Percentiles rank a stretch among this genome's conserved stretches.
These are phyloP conservation scores for Drosophila burlai DNA, from an alignment of 1,140 invertebrate genomes.

Conservation along the genomic window DNA sequence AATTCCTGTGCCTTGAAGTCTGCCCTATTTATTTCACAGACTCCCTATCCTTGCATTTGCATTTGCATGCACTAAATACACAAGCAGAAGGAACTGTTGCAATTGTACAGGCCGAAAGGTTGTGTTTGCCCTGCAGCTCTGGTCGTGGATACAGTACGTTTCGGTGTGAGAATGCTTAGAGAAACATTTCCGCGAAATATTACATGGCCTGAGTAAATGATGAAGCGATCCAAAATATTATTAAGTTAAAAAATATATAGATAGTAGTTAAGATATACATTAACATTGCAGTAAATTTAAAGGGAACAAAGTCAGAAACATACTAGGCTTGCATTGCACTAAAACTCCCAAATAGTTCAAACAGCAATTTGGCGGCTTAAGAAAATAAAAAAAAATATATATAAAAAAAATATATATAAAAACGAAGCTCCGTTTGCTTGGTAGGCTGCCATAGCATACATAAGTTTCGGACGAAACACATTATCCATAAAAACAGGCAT, in stretches of 20 bases:
- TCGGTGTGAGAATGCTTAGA: neutral
- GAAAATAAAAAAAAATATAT: too few relatives aligned
- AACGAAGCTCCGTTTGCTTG: neutral
- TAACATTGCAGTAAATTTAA: too few relatives aligned
- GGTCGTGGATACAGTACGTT: slow-evolving; percentile 17
- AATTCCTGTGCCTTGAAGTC: neutral
- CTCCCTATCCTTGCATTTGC: slow-evolving; percentile 40
- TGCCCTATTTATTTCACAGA: slow-evolving; percentile 56
- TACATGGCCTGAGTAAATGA: neutral
- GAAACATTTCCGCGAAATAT: neutral
- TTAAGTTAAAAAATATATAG: too few relatives aligned
- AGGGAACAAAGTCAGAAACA: too few relatives aligned
- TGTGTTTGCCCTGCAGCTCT: slow-evolving; percentile 4
- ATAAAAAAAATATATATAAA: too few relatives aligned
- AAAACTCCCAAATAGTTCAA: too few relatives aligned
- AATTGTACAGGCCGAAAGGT: slow-evolving; percentile 16
- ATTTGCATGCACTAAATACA: slow-evolving; percentile 60
- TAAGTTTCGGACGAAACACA: neutral
- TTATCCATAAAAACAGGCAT: neutral
- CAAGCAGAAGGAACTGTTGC: slow-evolving; percentile 19
- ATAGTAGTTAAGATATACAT: too few relatives aligned
- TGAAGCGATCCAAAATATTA: too few relatives aligned
- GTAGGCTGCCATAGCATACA: neutral
- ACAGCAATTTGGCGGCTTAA: neutral
- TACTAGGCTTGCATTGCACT: too few relatives aligned